Base-by-base conservation (phyloP, 2,797 vertebrate genomes). In the Poeciliopsis gracilis region DNA sequence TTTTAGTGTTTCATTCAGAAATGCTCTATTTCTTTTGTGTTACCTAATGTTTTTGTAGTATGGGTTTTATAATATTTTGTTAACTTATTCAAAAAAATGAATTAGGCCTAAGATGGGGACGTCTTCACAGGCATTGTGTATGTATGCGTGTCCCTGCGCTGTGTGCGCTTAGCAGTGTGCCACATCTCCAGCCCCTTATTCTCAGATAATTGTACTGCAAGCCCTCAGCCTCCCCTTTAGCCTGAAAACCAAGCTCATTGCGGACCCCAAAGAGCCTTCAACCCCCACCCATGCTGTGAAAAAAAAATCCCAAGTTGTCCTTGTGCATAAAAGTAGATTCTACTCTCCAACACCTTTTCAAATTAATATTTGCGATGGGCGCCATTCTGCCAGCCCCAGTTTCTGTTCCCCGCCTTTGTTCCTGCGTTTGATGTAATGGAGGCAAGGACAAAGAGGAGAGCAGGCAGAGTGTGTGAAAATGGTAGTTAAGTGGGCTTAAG, bases 401-500 rank as follows among this genome's bases (percentile, higher is more conserved):
- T 98, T 99, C 98, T 99, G 97, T 98, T 99, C 98, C 97, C 97
- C 91, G 96, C 96, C 97, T 99, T 99, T 99, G 98, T 99, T 98
- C 97, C 96, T 97, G 96, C 97, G 98, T 99, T 99, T 99, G 98
- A 99, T 99, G 98, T 99, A 99, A 99, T 99, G 97, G 98, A 99
- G 97, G 98, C 97, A 97, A 97, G 97, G 97, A 99, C 98, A 99
- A 99, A 99, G 98, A 97, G 96, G 97, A 98, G 97, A 97, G 97
- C 97, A 96, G 97, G 96, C 97, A 98, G 97, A 99, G 98, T 98
- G 98, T 99, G 98, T 99, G 98, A 99, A 99, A 99, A 99, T 99
- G 98, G 97, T 98, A 99, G 97, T 99, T 99, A 99, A 99, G 98
- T 99, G 98, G 98, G 98, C 97, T 99, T 99, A 99, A 98, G 98